These are phyloP conservation scores for Pachycephus smyrnensis DNA, from an alignment of 2,888 invertebrate genomes.

Conservation along the genomic window DNA sequence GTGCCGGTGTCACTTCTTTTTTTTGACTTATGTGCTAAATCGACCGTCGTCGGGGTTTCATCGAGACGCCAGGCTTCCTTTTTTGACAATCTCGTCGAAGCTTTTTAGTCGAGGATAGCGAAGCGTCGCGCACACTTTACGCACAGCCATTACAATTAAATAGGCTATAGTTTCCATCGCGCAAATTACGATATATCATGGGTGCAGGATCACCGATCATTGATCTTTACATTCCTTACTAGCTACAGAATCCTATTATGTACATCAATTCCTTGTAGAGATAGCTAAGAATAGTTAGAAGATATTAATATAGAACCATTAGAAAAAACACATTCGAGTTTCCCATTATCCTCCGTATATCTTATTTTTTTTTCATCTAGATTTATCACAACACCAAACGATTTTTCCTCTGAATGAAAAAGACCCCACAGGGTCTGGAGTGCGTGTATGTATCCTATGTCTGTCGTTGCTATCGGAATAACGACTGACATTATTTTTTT, in stretches of 20 bases:
- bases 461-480: not conserved
- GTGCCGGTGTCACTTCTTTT: not conserved
- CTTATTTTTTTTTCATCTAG: not conserved
- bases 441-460: not conserved
- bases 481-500: not conserved
- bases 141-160: constrained; percentile 4
- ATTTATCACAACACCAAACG: constrained; percentile 52
- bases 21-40: not conserved
- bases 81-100: not conserved
- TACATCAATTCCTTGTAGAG: constrained; percentile 63
- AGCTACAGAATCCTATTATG: constrained; percentile 40
- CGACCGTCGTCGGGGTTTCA: not conserved
- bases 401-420: constrained; percentile 47
- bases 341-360: not conserved
- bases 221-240: not conserved
- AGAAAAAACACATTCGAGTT: constrained; percentile 10
- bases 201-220: not conserved
- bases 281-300: constrained; percentile 43
- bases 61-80: not conserved
- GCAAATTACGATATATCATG: not conserved
- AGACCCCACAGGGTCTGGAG: constrained; percentile 22
- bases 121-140: not conserved
- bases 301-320: constrained; percentile 34
- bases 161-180: not conserved
- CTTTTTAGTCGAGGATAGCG: not conserved